phyloP scores from a whole-genome alignment of 2,113 vertebrate species.

The Willisornis vidua region DNA sequence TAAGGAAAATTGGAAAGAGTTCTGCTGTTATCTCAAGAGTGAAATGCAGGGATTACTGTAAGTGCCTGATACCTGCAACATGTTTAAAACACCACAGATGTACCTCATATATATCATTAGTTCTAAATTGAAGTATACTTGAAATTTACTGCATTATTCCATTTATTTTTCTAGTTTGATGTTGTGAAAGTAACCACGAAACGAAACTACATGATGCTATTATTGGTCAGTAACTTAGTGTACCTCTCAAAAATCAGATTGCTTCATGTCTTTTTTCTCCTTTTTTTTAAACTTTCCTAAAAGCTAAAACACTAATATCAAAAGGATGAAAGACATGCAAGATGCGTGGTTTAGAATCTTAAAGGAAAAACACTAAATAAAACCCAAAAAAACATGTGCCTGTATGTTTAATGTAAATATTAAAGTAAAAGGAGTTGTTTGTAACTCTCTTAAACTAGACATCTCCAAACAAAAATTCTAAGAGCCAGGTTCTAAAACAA shows the following conservation, averaged over 20 bases:
- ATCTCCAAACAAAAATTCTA: neutral
- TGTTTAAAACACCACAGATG: neutral
- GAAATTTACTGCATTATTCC: neutral
- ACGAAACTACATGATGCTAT: neutral
- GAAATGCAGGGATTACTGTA: neutral
- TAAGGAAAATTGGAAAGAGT: neutral
- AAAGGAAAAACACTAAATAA: neutral
- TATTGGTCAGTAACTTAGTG: neutral
- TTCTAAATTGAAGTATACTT: neutral
- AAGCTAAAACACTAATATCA: neutral
- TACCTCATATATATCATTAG: neutral
- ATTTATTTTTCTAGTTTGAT: neutral
- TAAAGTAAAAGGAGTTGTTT: neutral
- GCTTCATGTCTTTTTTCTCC: neutral
- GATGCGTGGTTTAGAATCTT: neutral
- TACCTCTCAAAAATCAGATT: neutral
- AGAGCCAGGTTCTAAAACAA: neutral
- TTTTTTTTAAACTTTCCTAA: neutral
- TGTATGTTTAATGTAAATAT: neutral
- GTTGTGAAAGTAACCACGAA: neutral
- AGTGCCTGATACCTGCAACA: neutral
- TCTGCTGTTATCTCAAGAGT: neutral
- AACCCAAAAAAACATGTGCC: neutral
- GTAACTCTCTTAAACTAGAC: neutral
- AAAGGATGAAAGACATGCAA: neutral